These are phyloP conservation scores for Tiphia femorata DNA, from an alignment of 2,888 invertebrate genomes.

Conservation along the genomic window DNA sequence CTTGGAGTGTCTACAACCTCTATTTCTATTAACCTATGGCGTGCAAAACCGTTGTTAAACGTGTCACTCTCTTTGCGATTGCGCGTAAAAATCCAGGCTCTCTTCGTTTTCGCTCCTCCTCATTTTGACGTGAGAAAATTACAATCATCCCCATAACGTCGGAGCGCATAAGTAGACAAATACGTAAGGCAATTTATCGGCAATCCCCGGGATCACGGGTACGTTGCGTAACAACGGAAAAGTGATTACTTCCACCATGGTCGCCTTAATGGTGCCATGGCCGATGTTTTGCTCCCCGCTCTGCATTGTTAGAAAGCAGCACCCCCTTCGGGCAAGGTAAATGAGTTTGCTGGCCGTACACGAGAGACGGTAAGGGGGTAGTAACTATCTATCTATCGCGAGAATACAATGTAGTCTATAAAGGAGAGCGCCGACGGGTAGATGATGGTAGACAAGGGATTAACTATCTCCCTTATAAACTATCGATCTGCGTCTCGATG, in stretches of 20 bases:
- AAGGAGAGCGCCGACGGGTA: not conserved
- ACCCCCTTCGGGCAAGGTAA: constrained; percentile 18
- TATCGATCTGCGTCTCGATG: constrained; percentile 10
- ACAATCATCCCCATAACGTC: too few species aligned
- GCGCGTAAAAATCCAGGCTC: too few species aligned
- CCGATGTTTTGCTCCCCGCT: constrained; percentile 36
- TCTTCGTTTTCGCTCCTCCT: too few species aligned
- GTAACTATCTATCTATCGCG: constrained; percentile 8
- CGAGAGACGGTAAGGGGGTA: constrained; percentile 9
- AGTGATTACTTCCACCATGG: constrained; percentile 45
- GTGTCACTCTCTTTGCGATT: too few species aligned
- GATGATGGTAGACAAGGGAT: constrained; percentile 9
- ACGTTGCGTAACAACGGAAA: constrained; percentile 31
- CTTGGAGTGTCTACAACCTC: too few species aligned
- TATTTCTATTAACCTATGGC: too few species aligned
- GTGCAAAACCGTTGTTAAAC: too few species aligned
- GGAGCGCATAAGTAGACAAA: constrained; percentile 44
- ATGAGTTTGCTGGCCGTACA: constrained; percentile 25
- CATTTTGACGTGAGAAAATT: too few species aligned
- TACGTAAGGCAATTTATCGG: constrained; percentile 40
- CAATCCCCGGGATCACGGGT: constrained; percentile 14
- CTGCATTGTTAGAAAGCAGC: constrained; percentile 24
- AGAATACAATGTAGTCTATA: constrained; percentile 7
- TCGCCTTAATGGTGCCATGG: constrained; percentile 37
- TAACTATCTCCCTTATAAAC: constrained; percentile 8